phyloP scores from a whole-genome alignment of 1,140 invertebrate species.

The Drosophila repleta region DNA sequence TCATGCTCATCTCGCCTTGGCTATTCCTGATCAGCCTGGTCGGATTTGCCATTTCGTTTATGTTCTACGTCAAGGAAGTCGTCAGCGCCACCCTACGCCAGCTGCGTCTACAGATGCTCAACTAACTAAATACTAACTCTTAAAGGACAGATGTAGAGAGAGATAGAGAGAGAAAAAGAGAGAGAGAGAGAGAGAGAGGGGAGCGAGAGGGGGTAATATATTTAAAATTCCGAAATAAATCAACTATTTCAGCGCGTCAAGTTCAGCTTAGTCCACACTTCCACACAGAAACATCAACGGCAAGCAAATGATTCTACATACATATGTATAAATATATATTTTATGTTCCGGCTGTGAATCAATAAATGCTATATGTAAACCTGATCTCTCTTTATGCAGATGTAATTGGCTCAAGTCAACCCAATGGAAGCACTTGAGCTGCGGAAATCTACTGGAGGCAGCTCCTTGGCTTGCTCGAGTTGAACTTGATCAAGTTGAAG shows the following conservation, averaged over 20 bases:
- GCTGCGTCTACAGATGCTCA: constrained; percentile 20
- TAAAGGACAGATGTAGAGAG: neutral
- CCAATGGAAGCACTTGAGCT: no score
- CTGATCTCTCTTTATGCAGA: neutral
- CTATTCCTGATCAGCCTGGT: constrained; percentile 54
- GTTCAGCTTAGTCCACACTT: neutral
- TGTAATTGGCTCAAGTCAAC: no score
- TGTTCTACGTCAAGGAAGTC: constrained; percentile 16
- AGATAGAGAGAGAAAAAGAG: neutral
- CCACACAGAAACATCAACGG: no score
- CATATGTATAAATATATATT: constrained; percentile 14
- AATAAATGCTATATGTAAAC: constrained; percentile 1
- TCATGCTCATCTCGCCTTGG: constrained; percentile 59
- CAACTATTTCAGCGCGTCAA: constrained; percentile 16
- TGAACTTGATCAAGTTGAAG: no score
- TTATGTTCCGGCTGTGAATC: constrained; percentile 30
- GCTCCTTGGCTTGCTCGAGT: no score
- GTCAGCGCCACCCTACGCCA: constrained; percentile 8
- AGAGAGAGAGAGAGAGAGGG: neutral
- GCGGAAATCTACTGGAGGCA: no score
- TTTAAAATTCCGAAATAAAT: constrained; percentile 29
- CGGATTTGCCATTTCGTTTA: constrained; percentile 43
- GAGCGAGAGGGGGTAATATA: neutral
- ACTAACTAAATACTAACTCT: neutral
- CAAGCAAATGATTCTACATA: neutral